Conservation (phyloP, 2,113 vertebrate species). For the Mus spicilegus region DNA sequence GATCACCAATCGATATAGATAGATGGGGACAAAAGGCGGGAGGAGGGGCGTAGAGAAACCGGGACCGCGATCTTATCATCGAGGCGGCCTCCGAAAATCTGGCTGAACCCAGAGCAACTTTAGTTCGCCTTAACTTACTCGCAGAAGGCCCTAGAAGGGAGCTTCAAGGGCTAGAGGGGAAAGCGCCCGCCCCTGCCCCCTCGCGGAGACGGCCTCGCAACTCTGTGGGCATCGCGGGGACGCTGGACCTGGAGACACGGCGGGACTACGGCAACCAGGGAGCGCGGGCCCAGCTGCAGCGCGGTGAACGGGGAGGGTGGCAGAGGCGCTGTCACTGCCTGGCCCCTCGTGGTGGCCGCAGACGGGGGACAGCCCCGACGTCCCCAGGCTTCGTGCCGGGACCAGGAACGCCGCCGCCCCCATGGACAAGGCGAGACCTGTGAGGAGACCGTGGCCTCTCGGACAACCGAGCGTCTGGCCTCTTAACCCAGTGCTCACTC, state of each 20-base stretch:
- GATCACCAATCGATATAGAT: not conserved
- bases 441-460: not conserved
- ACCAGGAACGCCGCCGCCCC: not conserved
- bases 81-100: not conserved
- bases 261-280: not conserved
- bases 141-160: slow-evolving; percentile 8
- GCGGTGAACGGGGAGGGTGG: not conserved
- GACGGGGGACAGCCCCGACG: not conserved
- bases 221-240: not conserved
- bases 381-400: not conserved
- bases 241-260: not conserved
- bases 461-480: not conserved
- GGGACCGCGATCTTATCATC: not conserved
- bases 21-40: not conserved
- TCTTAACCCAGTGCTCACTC: not conserved
- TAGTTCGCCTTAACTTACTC: not conserved
- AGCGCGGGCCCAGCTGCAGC: not conserved
- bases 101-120: not conserved
- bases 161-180: not conserved
- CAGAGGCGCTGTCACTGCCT: not conserved
- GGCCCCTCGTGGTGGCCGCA: not conserved
- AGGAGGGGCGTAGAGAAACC: not conserved
- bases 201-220: not conserved
- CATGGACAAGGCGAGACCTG: not conserved
- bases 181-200: not conserved